These are phyloP conservation scores for Sepiola atlantica DNA, from an alignment of 2,888 invertebrate genomes.

Conservation along the genomic window DNA sequence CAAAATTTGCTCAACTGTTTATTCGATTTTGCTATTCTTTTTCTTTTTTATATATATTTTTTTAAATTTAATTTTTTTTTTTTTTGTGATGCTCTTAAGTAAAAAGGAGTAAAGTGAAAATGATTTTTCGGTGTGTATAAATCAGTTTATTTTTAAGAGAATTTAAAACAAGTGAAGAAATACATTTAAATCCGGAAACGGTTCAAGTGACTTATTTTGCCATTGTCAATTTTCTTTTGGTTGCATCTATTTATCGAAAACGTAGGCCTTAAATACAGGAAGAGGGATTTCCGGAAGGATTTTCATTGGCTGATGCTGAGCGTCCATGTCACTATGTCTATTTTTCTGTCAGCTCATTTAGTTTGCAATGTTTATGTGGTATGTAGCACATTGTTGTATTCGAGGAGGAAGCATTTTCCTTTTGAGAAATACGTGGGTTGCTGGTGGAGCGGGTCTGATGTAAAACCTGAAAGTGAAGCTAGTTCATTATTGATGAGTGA, in stretches of 20 bases:
- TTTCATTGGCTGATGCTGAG: too few relatives aligned
- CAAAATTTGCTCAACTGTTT: conserved; percentile 4
- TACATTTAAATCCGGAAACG: not conserved
- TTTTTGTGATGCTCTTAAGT: not conserved
- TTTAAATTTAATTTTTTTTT: not conserved
- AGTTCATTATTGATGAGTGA: too few relatives aligned
- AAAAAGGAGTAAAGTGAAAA: not conserved
- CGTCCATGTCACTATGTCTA: too few relatives aligned
- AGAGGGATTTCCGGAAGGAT: too few relatives aligned
- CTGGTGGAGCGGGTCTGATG: too few relatives aligned
- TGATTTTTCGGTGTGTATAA: not conserved
- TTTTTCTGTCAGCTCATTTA: too few relatives aligned
- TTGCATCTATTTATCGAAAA: not conserved
- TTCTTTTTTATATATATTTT: not conserved
- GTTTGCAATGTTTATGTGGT: too few relatives aligned
- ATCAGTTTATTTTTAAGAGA: not conserved
- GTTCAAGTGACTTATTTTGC: not conserved
- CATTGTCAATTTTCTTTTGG: not conserved
- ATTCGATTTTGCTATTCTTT: not conserved
- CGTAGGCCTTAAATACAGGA: too few relatives aligned
- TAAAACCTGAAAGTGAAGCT: too few relatives aligned
- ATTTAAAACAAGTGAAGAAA: not conserved
- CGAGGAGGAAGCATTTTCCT: too few relatives aligned
- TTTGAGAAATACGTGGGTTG: too few relatives aligned
- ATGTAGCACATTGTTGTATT: too few relatives aligned